phyloP scores from a whole-genome alignment of 2,113 vertebrate species.

The Gallinago media region DNA sequence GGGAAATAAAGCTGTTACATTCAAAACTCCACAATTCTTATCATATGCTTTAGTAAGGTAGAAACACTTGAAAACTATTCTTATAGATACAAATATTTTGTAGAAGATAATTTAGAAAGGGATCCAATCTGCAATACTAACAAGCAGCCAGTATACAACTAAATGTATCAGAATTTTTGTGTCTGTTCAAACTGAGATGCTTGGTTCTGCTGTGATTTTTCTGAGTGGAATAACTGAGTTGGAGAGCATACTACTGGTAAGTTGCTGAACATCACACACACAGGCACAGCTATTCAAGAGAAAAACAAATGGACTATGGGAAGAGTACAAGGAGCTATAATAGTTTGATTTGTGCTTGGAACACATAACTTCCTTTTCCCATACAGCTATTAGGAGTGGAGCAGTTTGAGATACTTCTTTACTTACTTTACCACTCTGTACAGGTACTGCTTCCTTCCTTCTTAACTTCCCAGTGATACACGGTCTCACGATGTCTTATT shows the following conservation, averaged over 20 bases:
- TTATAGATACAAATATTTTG: neutral
- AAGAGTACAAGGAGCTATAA: neutral
- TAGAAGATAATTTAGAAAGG: neutral
- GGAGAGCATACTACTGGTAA: neutral
- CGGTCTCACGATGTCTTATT: neutral
- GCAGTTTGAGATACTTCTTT: neutral
- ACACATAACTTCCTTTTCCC: neutral
- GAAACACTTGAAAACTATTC: neutral
- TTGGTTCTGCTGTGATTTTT: conserved; percentile 20
- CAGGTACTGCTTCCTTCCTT: neutral
- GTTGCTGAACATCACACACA: neutral
- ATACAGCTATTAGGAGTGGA: neutral
- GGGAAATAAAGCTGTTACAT: conserved; percentile 35
- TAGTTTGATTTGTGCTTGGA: neutral
- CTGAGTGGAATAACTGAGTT: neutral
- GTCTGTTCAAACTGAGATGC: neutral
- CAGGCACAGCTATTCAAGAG: neutral
- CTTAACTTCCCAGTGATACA: neutral
- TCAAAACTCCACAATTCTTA: neutral
- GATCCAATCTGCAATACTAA: neutral
- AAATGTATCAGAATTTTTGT: neutral
- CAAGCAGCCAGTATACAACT: neutral
- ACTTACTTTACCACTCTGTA: neutral
- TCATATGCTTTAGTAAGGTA: neutral
- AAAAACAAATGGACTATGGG: neutral